Evolutionary conservation across 2,797 vertebrate species (phyloP), one percentile per base, ranked within the genome.

Genomic region (Leptoclinus maculatus): DNA sequence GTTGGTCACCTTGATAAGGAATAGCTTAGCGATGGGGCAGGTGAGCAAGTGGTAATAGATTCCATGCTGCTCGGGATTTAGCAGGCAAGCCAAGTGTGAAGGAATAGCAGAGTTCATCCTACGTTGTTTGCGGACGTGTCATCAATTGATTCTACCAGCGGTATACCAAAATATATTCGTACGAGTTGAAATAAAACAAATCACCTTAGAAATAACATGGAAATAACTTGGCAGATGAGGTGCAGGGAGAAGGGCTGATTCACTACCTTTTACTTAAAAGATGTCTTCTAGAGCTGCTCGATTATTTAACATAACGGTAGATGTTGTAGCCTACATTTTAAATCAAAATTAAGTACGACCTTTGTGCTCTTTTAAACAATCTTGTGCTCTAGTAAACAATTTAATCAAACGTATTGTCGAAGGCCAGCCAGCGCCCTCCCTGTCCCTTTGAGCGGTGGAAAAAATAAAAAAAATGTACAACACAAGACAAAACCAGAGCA

Each of bases 1-100:
- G 88, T 90, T 90, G 66, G 85, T 83, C 88, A 84, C 73, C 83
- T 83, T 78, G 71, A 68, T 91, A 81, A 90, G 86, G 83, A 87
- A 89, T 80, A 76, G 75, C 83, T 86, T 77, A 88, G 83, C 17
- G 58, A 74, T 36, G 66, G 85, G 86, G 81, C 86, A 90, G 85
- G 83, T 82, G 83, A 87, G 82, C 83, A 71, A 51, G 80, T 6
- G 41, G 54, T 82, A 87, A 85, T 80, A 57, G 87, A 41, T 53
- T 63, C 39, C 67, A 23, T 54, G 74, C 23, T 17, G 64, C 60
- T 82, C 41, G 16, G 58, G 58, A 63, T 82, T 85, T 64, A 78
- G 69, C 79, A 63, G 79, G 59, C 69, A 68, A 79, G 74, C 7
- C 17, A 21, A 63, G 75, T 51, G 41, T 2, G 17, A 76, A 83